phyloP scores from a whole-genome alignment of 2,888 invertebrate species.

The Rhagonycha lutea region DNA sequence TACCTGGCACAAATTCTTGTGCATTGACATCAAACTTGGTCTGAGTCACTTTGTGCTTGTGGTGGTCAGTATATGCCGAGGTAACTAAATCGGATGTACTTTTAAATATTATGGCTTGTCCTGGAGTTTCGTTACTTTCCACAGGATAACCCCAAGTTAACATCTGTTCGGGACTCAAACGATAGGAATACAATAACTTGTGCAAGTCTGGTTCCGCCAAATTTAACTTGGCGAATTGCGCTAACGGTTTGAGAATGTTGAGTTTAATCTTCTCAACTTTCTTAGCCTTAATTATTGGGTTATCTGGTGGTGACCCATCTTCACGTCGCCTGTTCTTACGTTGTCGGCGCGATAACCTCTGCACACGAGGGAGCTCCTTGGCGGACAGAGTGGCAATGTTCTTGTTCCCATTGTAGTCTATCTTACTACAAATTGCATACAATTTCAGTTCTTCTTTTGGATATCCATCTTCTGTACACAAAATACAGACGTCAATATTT shows the following conservation, averaged over 20 bases:
- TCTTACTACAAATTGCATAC: constrained; percentile 42
- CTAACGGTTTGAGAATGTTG: constrained; percentile 44
- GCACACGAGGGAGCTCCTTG: constrained; percentile 55
- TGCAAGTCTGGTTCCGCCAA: constrained; percentile 61
- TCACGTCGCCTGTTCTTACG: constrained; percentile 57
- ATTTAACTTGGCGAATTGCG: constrained; percentile 53
- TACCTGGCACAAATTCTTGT: constrained; percentile 66
- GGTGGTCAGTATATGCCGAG: constrained; percentile 4
- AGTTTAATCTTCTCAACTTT: constrained; percentile 2
- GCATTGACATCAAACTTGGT: constrained; percentile 67
- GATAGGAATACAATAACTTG: constrained; percentile 63
- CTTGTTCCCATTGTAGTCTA: constrained; percentile 45
- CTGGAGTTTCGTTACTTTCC: constrained; percentile 64
- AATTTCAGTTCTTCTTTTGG: constrained; percentile 44
- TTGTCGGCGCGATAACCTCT: constrained; percentile 60
- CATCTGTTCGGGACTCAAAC: constrained; percentile 66
- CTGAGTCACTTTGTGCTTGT: constrained; percentile 16
- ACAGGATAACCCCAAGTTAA: constrained; percentile 74
- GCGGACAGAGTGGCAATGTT: constrained; percentile 54
- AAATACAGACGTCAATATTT: not conserved
- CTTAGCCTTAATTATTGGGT: constrained; percentile 38
- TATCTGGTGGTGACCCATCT: constrained; percentile 40
- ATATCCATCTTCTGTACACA: constrained; percentile 54
- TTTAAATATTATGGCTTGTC: constrained; percentile 67
- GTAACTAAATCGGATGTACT: constrained; percentile 33